These are phyloP conservation scores for Albula goreensis DNA, from an alignment of 2,113 vertebrate genomes.

Conservation along the genomic window DNA sequence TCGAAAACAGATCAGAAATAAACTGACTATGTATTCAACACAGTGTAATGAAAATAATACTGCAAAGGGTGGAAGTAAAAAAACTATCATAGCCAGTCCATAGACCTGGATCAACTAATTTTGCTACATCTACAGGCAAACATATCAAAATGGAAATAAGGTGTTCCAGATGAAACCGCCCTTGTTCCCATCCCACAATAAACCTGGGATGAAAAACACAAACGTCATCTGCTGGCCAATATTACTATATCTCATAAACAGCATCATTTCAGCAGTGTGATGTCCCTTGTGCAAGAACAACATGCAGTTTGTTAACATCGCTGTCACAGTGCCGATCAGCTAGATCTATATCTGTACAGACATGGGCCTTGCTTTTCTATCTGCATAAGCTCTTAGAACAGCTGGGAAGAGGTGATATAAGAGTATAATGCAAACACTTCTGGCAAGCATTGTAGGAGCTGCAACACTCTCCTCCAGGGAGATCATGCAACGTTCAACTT, in stretches of 20 bases:
- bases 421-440: too few species aligned
- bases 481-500: slow-evolving; percentile 39
- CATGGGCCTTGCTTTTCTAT: background rate
- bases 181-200: slow-evolving; percentile 15
- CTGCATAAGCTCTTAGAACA: background rate
- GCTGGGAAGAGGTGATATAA: too few species aligned
- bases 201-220: background rate
- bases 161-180: slow-evolving; percentile 42
- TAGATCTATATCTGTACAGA: background rate
- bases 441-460: background rate
- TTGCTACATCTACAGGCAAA: slow-evolving; percentile 52
- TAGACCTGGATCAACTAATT: slow-evolving; percentile 54
- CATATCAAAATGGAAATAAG: slow-evolving; percentile 62
- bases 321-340: background rate
- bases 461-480: background rate
- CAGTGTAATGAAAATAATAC: slow-evolving; percentile 19
- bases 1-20: too few species aligned
- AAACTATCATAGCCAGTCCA: slow-evolving; percentile 46
- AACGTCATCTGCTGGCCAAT: too few species aligned
- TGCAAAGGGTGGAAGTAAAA: slow-evolving; percentile 43
- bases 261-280: background rate
- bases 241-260: background rate
- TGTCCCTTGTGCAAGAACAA: background rate
- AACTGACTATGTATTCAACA: background rate
- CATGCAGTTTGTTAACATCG: background rate